Evolutionary conservation across 2,888 invertebrate species (phyloP).

Genomic region (Allygus modestus): DNA sequence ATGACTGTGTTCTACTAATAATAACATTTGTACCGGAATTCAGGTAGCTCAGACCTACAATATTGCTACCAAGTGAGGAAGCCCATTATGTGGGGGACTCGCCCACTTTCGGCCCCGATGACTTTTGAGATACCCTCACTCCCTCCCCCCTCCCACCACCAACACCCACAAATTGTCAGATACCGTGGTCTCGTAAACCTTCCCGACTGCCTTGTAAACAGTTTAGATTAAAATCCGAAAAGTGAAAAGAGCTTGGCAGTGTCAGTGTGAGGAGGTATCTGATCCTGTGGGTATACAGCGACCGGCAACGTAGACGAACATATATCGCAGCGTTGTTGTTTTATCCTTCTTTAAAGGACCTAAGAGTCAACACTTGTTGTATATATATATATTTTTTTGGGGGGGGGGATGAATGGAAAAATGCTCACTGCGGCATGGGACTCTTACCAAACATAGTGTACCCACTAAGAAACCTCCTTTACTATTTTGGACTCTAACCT

Average conservation of each 20-base stretch:
- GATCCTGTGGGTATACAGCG: not conserved
- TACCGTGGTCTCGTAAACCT: constrained; percentile 12
- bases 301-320: not conserved
- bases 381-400: no score
- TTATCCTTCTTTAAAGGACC: no score
- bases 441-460: no score
- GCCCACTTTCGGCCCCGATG: constrained; percentile 23
- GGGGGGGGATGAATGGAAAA: no score
- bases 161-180: constrained; percentile 9
- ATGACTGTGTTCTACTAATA: no score
- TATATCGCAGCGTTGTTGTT: no score
- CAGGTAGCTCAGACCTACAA: no score
- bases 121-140: not conserved
- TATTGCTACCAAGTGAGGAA: constrained; percentile 17
- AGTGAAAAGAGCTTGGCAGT: constrained; percentile 24
- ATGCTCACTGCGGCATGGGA: no score
- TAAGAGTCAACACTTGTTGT: no score
- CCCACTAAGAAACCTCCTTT: no score
- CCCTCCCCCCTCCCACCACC: not conserved
- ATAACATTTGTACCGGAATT: no score
- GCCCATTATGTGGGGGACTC: not conserved
- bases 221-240: constrained; percentile 38
- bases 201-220: constrained; percentile 25
- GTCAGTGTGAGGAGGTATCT: constrained; percentile 20
- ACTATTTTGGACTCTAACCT: no score